A percentile compares a stretch with the other conserved stretches of the same genome.
Conservation (phyloP, 2,888 invertebrate genomes). For the Autographa pulchrina region DNA sequence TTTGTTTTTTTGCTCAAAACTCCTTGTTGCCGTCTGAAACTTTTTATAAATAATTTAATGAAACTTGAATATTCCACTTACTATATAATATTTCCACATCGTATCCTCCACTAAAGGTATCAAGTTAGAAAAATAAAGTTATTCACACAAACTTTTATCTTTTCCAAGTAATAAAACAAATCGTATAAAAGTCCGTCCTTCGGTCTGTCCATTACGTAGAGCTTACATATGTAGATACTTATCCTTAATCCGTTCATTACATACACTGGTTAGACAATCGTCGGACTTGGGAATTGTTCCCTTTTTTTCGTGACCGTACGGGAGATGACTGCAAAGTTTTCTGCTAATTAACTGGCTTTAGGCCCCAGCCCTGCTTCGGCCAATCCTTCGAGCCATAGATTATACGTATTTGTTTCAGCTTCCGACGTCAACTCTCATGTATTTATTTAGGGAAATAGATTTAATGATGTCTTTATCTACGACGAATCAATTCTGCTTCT, state of each 20-base stretch:
- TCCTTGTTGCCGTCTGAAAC: no score
- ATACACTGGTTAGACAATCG: conserved; percentile 45
- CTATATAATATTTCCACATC: neutral
- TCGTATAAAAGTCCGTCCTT: conserved; percentile 1
- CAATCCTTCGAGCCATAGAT: conserved; percentile 48
- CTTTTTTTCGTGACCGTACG: conserved; percentile 41
- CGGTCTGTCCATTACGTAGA: conserved; percentile 15
- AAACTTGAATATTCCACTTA: neutral
- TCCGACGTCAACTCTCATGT: neutral
- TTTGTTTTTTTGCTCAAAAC: no score
- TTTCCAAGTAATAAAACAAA: conserved; percentile 8
- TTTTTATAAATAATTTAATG: no score
- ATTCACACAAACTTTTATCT: conserved; percentile 7
- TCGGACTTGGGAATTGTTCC: conserved; percentile 33
- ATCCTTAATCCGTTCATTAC: conserved; percentile 43
- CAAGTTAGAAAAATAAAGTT: neutral
- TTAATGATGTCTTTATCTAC: neutral
- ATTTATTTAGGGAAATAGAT: neutral
- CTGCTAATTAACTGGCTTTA: conserved; percentile 73
- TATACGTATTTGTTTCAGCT: conserved; percentile 61
- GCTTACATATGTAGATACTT: conserved; percentile 14
- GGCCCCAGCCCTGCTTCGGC: conserved; percentile 49
- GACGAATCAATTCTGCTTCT: neutral
- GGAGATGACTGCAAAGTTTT: conserved; percentile 71
- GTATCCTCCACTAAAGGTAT: neutral